Evolutionary conservation across 2,888 invertebrate species (phyloP).

Genomic region (Chymomyza fuscimana): DNA sequence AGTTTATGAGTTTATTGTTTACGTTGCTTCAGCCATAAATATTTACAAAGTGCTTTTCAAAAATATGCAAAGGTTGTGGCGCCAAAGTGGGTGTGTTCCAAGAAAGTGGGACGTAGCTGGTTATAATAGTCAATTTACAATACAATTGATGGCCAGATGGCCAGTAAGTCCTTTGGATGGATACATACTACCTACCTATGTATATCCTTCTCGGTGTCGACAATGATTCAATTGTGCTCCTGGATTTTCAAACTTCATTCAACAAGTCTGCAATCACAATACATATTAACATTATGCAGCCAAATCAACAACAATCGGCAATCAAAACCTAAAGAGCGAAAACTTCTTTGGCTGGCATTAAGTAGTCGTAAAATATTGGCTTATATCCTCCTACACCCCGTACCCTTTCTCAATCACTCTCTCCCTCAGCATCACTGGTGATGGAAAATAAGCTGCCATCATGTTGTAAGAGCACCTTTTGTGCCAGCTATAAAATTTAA

Average conservation of each 20-base stretch:
- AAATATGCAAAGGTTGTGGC: slow-evolving; percentile 60
- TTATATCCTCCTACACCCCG: slow-evolving; percentile 31
- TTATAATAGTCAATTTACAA: too few species aligned
- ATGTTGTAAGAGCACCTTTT: slow-evolving; percentile 45
- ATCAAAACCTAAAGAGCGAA: background rate
- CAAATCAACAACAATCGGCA: background rate
- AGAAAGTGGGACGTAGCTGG: too few species aligned
- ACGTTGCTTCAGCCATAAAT: slow-evolving; percentile 65
- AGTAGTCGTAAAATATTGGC: slow-evolving; percentile 60
- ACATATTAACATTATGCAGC: background rate
- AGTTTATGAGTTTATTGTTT: slow-evolving; percentile 74
- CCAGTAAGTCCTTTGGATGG: too few species aligned
- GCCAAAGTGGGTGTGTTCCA: slow-evolving; percentile 3
- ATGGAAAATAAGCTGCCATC: background rate
- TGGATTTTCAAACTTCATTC: too few species aligned
- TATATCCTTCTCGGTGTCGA: too few species aligned
- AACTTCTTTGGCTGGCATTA: slow-evolving; percentile 26
- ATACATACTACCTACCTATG: too few species aligned
- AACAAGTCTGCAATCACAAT: too few species aligned
- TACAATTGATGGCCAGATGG: too few species aligned
- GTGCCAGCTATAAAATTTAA: slow-evolving; percentile 65
- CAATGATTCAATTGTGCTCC: too few species aligned
- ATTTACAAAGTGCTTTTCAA: slow-evolving; percentile 73
- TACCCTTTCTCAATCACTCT: background rate
- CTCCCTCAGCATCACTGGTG: slow-evolving; percentile 14